These are phyloP conservation scores for Sthenelais limicola DNA, from an alignment of 2,888 invertebrate species.

Conservation along the genomic window DNA sequence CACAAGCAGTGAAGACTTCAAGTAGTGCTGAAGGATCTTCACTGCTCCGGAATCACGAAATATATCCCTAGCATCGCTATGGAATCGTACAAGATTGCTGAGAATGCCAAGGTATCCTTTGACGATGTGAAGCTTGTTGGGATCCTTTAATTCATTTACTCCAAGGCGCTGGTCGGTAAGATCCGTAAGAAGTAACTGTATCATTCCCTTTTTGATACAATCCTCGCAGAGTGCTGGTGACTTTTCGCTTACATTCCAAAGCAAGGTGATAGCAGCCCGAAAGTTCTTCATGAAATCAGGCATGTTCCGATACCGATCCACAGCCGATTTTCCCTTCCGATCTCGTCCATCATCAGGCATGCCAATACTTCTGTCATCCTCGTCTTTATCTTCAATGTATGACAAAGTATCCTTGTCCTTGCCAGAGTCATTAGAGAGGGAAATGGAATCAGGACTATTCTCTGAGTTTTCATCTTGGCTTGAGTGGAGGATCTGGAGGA, in stretches of 20 bases:
- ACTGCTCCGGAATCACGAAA: constrained; percentile 56
- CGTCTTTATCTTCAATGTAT: constrained; percentile 30
- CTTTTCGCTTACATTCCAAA: constrained; percentile 47
- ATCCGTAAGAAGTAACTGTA: constrained; percentile 44
- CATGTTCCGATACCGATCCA: constrained; percentile 25
- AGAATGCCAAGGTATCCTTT: constrained; percentile 63
- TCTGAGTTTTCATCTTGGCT: constrained; percentile 4
- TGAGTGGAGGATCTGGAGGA: constrained; percentile 32
- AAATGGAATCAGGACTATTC: not conserved
- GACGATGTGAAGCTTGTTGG: constrained; percentile 49
- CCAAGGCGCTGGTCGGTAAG: constrained; percentile 43
- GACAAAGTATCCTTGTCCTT: constrained; percentile 33
- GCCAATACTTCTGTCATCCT: constrained; percentile 21
- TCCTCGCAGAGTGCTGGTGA: constrained; percentile 48
- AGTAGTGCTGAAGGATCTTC: constrained; percentile 52
- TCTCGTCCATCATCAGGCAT: constrained; percentile 14
- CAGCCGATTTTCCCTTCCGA: constrained; percentile 1
- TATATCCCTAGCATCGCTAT: constrained; percentile 53
- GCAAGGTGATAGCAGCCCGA: constrained; percentile 41
- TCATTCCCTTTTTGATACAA: constrained; percentile 44
- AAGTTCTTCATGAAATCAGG: constrained; percentile 44
- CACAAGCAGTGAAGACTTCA: constrained; percentile 53
- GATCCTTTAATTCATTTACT: constrained; percentile 44
- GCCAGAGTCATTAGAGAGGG: constrained; percentile 4
- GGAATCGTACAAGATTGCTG: constrained; percentile 60